Conservation (phyloP, 2,797 vertebrate species). For the Sebastes melanostomus region DNA sequence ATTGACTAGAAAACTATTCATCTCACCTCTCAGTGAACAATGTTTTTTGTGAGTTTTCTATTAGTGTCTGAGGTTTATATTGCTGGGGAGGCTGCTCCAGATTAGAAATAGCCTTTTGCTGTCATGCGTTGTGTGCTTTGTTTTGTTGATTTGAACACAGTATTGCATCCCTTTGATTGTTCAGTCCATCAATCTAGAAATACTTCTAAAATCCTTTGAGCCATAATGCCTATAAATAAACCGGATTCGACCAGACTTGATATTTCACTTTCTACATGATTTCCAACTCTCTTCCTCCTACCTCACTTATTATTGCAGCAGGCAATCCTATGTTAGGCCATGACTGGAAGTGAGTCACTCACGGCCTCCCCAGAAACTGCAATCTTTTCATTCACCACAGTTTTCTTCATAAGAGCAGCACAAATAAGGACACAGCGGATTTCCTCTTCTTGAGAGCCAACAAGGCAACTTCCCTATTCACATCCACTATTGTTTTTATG, state of each 20-base stretch:
- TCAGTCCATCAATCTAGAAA: background rate
- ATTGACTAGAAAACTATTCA: background rate
- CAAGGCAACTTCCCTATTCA: slow-evolving; percentile 57
- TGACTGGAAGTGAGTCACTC: slow-evolving; percentile 46
- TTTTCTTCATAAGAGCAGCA: slow-evolving; percentile 63
- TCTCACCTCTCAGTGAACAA: background rate
- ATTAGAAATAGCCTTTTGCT: background rate
- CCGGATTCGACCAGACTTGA: background rate
- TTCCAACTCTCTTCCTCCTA: background rate
- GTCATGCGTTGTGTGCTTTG: background rate
- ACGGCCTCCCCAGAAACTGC: slow-evolving; percentile 45
- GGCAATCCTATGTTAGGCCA: slow-evolving; percentile 9
- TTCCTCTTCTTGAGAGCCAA: slow-evolving; percentile 59
- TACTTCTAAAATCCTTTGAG: background rate
- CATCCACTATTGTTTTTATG: slow-evolving; percentile 43
- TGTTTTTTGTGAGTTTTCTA: background rate
- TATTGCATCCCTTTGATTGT: background rate
- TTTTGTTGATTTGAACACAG: background rate
- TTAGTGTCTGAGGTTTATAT: background rate
- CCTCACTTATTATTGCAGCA: background rate
- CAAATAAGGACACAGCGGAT: slow-evolving; percentile 74
- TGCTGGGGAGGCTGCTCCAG: background rate
- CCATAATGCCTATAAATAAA: slow-evolving; percentile 12
- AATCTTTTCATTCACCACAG: slow-evolving; percentile 53
- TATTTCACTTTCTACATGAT: background rate